Evolutionary conservation across 2,113 vertebrate genomes (phyloP).

Genomic region (Rallus limicola): DNA sequence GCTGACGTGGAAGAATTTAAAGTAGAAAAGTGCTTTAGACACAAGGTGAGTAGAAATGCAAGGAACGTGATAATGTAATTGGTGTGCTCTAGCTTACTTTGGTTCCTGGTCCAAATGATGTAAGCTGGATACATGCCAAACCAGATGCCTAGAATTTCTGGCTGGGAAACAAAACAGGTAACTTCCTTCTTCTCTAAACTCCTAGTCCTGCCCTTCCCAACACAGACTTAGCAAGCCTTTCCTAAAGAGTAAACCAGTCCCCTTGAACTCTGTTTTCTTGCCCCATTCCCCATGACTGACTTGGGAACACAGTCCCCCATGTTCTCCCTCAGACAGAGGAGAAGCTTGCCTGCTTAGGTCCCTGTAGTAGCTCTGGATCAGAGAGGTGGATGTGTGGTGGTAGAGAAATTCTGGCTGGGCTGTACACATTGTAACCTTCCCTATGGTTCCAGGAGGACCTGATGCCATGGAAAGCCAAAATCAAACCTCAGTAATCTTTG

Average conservation of each 20-base stretch:
- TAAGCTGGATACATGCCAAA: neutral
- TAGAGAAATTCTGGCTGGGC: neutral
- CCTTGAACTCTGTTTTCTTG: neutral
- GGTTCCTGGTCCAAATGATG: neutral
- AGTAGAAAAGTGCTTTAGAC: conserved; percentile 40
- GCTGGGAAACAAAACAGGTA: neutral
- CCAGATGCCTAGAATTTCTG: neutral
- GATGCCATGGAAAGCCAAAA: too few relatives aligned
- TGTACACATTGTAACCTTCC: neutral
- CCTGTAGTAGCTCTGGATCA: neutral
- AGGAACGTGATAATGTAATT: rapidly evolving
- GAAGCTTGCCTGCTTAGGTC: neutral
- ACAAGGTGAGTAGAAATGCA: conserved; percentile 40
- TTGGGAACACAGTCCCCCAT: neutral
- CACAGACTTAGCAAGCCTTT: neutral
- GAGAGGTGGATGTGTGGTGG: neutral
- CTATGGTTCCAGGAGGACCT: neutral
- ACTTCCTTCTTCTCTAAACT: neutral
- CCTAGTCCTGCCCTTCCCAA: neutral
- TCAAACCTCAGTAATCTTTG: too few relatives aligned
- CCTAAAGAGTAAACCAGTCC: neutral
- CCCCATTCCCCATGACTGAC: neutral
- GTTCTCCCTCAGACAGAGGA: neutral
- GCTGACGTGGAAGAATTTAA: conserved; percentile 49
- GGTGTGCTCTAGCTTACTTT: neutral